Percentiles rank a stretch among this genome's conserved stretches.
Evolutionary conservation across 2,113 vertebrate species (phyloP).

Genomic region (Terrapene triunguis): DNA sequence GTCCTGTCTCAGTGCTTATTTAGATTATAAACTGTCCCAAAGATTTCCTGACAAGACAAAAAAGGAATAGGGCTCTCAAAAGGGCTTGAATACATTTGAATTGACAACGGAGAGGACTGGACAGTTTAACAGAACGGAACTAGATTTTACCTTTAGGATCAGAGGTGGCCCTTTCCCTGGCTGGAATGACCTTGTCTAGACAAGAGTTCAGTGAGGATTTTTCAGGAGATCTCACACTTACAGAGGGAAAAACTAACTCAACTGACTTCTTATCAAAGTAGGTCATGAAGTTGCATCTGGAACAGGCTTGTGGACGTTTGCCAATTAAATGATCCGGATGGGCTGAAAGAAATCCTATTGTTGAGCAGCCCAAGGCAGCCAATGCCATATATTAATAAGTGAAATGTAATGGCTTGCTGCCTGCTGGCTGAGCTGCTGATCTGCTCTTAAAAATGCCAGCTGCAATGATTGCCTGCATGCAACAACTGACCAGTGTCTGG

Average conservation of each 20-base stretch:
- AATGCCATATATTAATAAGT: neutral
- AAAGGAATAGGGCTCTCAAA: conserved; percentile 49
- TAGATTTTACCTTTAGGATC: conserved; percentile 24
- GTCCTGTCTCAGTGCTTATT: conserved; percentile 79
- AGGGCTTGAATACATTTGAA: neutral
- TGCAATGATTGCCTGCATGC: neutral
- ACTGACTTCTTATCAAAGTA: neutral
- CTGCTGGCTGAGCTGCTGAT: neutral
- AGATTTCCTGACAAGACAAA: conserved; percentile 69
- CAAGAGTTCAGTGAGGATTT: neutral
- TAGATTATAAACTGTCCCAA: conserved; percentile 74
- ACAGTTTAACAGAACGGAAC: conserved; percentile 6
- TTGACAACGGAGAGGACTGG: conserved; percentile 11
- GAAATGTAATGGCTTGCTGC: neutral
- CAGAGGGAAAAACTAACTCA: neutral
- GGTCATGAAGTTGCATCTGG: neutral
- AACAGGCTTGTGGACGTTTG: conserved; percentile 21
- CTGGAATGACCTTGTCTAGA: conserved; percentile 40
- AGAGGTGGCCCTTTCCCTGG: conserved; percentile 14
- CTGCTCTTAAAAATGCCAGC: neutral
- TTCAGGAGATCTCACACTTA: conserved; percentile 25
- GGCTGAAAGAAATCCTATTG: conserved; percentile 28
- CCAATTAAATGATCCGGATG: neutral
- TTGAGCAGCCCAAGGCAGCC: neutral
- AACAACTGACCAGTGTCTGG: fast-evolving